Base-by-base conservation (phyloP, 2,113 vertebrate genomes). In the Anarrhichthys ocellatus region DNA sequence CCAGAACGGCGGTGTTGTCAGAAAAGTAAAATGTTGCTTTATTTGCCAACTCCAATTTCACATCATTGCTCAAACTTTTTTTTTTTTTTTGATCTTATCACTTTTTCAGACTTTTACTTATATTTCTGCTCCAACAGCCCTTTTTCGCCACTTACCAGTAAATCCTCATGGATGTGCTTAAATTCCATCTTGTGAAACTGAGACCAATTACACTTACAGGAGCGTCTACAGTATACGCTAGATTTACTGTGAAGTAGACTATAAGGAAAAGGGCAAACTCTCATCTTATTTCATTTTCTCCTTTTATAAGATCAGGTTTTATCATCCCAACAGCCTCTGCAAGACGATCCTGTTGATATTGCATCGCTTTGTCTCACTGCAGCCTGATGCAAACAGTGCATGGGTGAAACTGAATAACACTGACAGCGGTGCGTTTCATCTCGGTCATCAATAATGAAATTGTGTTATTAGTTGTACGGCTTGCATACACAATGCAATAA, bases 31-130 rank as follows among this genome's bases (percentile, higher is more conserved):
- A 86, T 78, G 83, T 79, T 82, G 76, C 83, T 91, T 89, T 88
- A 82, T 87, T 91, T 87, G 76, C 78, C 85, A 83, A 64, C 80
- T 89, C 50, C 83, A 75, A 92, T 91, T 91, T 88, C 78, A 84
- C 76, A 90, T 90, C 80, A 82, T 83, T 27, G 64, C 83, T 76
- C 61, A 87, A 88, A 90, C 75, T 76, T 88, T 83, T 67, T 83
- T 32, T 4, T 44, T 54, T 44, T 40, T 46, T 5, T 48, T 59
- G 76, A 81, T 88, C 80, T 14, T 82, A 89, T 92, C 88, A 80
- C 59, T 78, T 74, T 52, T 74, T 63, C 54, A 56, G 69, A 90
- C 86, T 79, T 89, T 79, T 80, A 42, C 61, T 27, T 38, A 17
- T 15, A 67, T 77, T 81, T 89, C 52, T 42, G 10, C 44, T 48